Evolutionary conservation across 2,797 vertebrate species (phyloP).

Genomic region (Platyrinchus mystaceus): DNA sequence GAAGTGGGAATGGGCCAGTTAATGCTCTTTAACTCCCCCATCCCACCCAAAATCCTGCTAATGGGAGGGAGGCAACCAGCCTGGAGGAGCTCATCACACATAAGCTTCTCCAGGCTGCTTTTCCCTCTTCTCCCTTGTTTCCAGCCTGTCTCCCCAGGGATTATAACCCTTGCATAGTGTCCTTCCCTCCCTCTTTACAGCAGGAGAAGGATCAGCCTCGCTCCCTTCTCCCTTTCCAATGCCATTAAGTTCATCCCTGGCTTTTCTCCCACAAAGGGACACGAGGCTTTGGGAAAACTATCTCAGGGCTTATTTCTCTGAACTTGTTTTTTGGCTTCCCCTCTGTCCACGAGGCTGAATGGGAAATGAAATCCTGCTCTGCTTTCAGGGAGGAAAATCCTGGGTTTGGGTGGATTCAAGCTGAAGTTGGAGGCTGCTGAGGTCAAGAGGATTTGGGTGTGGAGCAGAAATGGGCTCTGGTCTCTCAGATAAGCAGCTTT

Average conservation of each 20-base stretch:
- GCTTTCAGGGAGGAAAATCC: conserved; percentile 9
- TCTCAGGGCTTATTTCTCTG: conserved; percentile 21
- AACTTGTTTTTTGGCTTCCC: conserved; percentile 12
- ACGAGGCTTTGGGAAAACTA: background rate
- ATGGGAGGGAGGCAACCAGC: background rate
- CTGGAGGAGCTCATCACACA: background rate
- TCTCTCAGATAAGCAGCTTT: background rate
- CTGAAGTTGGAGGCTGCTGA: background rate
- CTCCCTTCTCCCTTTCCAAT: background rate
- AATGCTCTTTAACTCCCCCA: background rate
- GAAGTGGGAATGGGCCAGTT: background rate
- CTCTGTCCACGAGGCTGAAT: fast-evolving
- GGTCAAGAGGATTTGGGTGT: conserved; percentile 31
- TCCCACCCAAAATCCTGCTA: background rate
- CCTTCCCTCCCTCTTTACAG: background rate
- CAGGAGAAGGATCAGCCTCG: background rate
- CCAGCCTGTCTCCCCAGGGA: background rate
- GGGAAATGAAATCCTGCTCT: conserved; percentile 21
- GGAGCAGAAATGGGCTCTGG: conserved; percentile 12
- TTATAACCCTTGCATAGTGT: background rate
- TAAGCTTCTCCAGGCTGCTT: background rate
- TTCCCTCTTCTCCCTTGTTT: background rate
- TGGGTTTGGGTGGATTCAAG: background rate
- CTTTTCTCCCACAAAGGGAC: background rate
- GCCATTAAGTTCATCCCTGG: background rate